These are phyloP conservation scores for Ferdinandea cuprea DNA, from an alignment of 2,888 invertebrate species.

Conservation along the genomic window DNA sequence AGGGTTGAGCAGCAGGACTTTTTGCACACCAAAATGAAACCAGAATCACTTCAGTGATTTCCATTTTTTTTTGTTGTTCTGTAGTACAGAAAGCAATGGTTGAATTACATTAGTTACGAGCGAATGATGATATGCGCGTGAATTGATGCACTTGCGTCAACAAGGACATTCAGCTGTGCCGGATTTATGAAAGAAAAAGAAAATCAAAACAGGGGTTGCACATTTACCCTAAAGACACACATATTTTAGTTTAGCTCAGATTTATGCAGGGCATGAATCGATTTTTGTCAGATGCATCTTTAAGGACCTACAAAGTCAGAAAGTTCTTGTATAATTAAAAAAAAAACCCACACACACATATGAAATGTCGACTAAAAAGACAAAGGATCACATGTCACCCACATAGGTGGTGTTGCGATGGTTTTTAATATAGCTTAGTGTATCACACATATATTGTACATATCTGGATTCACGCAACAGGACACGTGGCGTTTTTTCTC, in stretches of 20 bases:
- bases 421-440: conserved; percentile 57
- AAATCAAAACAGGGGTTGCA: conserved; percentile 2
- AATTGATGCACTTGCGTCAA: conserved; percentile 72
- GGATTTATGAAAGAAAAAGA: conserved; percentile 6
- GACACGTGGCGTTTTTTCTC: conserved; percentile 53
- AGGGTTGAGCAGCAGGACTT: conserved; percentile 14
- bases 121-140: conserved; percentile 66
- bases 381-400: conserved; percentile 58
- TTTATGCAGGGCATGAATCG: conserved; percentile 40
- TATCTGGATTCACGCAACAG: conserved; percentile 50
- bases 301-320: conserved; percentile 44
- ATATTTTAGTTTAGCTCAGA: conserved; percentile 38
- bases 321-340: conserved; percentile 29
- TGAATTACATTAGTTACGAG: conserved; percentile 68
- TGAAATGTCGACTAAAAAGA: conserved; percentile 14
- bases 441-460: conserved; percentile 42
- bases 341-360: conserved; percentile 6
- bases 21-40: conserved; percentile 24
- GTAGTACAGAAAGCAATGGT: conserved; percentile 13
- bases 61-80: conserved; percentile 19
- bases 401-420: conserved; percentile 33
- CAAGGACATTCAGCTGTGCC: conserved; percentile 48
- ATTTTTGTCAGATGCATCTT: conserved; percentile 52
- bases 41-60: conserved; percentile 39
- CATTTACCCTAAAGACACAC: conserved; percentile 70